Base-by-base conservation (phyloP, 2,797 vertebrate species). In the Hydrolagus colliei region DNA sequence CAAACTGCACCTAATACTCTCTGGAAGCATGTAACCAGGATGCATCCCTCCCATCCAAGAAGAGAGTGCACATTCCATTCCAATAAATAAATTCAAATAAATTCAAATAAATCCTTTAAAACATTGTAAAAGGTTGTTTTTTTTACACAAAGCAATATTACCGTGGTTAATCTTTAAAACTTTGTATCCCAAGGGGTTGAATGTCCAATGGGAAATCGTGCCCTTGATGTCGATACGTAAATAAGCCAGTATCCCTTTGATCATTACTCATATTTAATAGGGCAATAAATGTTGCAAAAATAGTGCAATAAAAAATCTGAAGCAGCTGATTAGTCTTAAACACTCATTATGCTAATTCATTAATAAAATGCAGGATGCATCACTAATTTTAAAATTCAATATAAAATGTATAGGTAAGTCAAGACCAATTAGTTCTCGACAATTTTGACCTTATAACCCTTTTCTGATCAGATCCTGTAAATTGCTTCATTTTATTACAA, bases 251-350 rank as follows among this genome's bases (percentile, higher is more conserved):
- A 71, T 84, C 65, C 71, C 63, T 68, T 18, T 12, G 52, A 35
- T 35, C 79, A 52, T 84, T 84, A 84, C 32, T 84, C 79, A 84
- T 41, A 71, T 84, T 84, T 84, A 84, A 84, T 84, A 84, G 79
- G 79, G 79, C 79, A 84, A 84, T 84, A 84, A 84, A 84, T 84
- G 79, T 84, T 84, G 79, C 32, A 84, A 84, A 84, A 84, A 84
- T 84, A 84, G 79, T 84, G 79, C 79, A 71, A 71, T 84, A 84
- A 84, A 84, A 52, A 84, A 68, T 84, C 79, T 84, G 79, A 41
- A 84, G 79, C 79, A 84, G 79, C 65, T 71, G 79, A 84, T 84
- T 84, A 84, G 62, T 84, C 79, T 84, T 84, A 71, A 84, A 67
- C 65, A 84, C 62, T 84, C 79, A 84, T 84, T 84, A 84, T 84